A percentile compares a stretch with the other conserved stretches of the same genome.
phyloP scores from a whole-genome alignment of 2,797 vertebrate genomes.

The Anguilla megastoma region DNA sequence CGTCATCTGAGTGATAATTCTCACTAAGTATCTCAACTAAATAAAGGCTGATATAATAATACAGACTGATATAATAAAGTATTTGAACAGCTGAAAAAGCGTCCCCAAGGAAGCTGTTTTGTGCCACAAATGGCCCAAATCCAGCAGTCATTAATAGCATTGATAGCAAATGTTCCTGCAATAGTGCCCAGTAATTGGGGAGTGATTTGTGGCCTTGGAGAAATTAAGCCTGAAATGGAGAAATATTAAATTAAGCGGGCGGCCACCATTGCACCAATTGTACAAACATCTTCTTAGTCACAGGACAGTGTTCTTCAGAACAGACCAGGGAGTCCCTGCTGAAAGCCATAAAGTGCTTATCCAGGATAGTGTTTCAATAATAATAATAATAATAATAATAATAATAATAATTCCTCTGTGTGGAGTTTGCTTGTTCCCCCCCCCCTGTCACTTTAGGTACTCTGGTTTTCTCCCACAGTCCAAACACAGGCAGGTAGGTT shows the following conservation, averaged over 20 bases:
- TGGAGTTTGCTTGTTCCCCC: too few species aligned
- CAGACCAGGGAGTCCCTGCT: neutral
- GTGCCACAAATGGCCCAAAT: slow-evolving; percentile 34
- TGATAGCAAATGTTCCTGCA: slow-evolving; percentile 34
- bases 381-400: too few species aligned
- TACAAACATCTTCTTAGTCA: slow-evolving; percentile 1
- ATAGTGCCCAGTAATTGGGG: slow-evolving; percentile 34
- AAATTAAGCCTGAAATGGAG: slow-evolving; percentile 27
- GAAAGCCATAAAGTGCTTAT: neutral
- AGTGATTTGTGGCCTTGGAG: slow-evolving; percentile 28
- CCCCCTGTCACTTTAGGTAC: too few species aligned
- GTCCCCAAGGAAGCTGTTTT: slow-evolving; percentile 38
- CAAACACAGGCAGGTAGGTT: too few species aligned
- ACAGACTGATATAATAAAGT: neutral
- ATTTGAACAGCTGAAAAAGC: neutral
- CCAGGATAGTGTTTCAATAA: too few species aligned
- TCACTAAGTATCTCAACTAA: neutral
- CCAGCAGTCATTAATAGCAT: slow-evolving; percentile 53
- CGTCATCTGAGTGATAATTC: neutral
- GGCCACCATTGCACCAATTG: neutral
- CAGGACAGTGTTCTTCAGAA: neutral
- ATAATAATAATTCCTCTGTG: too few species aligned
- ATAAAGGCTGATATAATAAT: neutral
- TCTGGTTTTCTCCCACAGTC: too few species aligned
- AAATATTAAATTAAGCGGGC: slow-evolving; percentile 47